Evolutionary conservation across 2,797 vertebrate species (phyloP).

Genomic region (Poecile montanus): DNA sequence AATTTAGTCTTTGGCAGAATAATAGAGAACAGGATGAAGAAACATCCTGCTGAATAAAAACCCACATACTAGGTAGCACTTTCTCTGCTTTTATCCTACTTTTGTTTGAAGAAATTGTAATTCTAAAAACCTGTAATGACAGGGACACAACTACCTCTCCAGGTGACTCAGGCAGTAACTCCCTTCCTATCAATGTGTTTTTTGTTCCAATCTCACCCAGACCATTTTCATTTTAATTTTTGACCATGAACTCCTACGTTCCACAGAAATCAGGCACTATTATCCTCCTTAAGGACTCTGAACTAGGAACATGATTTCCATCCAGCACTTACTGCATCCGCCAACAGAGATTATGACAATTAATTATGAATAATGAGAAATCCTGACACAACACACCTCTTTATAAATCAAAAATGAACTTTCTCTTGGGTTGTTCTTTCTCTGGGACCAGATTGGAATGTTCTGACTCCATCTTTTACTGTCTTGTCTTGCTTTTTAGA

Average conservation of each 20-base stretch:
- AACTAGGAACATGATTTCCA: not conserved
- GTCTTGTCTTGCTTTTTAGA: not conserved
- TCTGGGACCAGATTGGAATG: not conserved
- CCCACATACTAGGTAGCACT: not conserved
- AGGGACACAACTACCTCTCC: not conserved
- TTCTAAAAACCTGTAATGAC: not conserved
- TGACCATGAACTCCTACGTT: not conserved
- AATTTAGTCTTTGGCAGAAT: conserved; percentile 4
- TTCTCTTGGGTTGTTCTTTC: not conserved
- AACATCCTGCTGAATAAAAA: not conserved
- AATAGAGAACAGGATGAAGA: not conserved
- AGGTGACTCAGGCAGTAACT: not conserved
- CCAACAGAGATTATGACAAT: not conserved
- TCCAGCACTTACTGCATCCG: not conserved
- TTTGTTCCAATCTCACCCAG: not conserved
- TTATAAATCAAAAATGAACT: not conserved
- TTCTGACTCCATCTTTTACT: not conserved
- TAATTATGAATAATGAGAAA: conserved; percentile 8
- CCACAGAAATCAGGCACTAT: not conserved
- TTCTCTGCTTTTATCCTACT: not conserved
- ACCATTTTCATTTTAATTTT: not conserved
- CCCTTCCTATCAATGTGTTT: not conserved
- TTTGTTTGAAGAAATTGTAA: conserved; percentile 17
- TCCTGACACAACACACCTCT: not conserved
- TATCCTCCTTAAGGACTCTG: not conserved